Percentiles rank a stretch among this genome's conserved stretches.
Evolutionary conservation across 2,113 vertebrate genomes (phyloP).

Genomic region (Xiphophorus hellerii): DNA sequence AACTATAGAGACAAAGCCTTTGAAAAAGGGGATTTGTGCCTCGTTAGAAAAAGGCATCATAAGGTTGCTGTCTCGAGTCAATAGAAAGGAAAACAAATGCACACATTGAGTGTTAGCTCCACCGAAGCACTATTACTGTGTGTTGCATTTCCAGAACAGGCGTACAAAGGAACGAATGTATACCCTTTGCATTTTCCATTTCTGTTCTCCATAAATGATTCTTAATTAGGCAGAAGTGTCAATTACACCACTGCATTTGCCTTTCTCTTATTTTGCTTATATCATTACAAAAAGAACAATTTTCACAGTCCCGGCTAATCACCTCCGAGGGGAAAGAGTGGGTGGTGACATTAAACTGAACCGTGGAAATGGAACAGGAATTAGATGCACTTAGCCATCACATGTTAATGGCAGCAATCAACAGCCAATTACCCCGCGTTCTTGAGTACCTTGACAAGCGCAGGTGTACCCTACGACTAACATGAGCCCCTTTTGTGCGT

Average conservation of each 20-base stretch:
- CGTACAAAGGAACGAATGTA: conserved; percentile 8
- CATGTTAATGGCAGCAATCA: conserved; percentile 82
- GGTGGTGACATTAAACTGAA: conserved; percentile 77
- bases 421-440: conserved; percentile 77
- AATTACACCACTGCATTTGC: conserved; percentile 53
- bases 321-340: conserved; percentile 70
- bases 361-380: conserved; percentile 79
- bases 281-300: conserved; percentile 72
- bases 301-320: conserved; percentile 69
- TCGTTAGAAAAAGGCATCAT: conserved; percentile 33
- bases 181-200: conserved; percentile 14
- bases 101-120: conserved; percentile 10
- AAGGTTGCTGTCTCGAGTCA: conserved; percentile 15
- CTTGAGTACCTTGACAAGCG: conserved; percentile 79
- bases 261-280: conserved; percentile 67
- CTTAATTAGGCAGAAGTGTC: conserved; percentile 63
- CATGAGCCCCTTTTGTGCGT: conserved; percentile 62
- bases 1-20: conserved; percentile 48
- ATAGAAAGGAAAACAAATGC: conserved; percentile 18
- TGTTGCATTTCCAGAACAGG: conserved; percentile 16
- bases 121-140: conserved; percentile 1
- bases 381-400: conserved; percentile 79
- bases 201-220: conserved; percentile 28
- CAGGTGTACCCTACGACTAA: conserved; percentile 74
- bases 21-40: conserved; percentile 39